These are phyloP conservation scores for Rhamphomyia laevipes DNA, from an alignment of 2,888 invertebrate species.

Conservation along the genomic window DNA sequence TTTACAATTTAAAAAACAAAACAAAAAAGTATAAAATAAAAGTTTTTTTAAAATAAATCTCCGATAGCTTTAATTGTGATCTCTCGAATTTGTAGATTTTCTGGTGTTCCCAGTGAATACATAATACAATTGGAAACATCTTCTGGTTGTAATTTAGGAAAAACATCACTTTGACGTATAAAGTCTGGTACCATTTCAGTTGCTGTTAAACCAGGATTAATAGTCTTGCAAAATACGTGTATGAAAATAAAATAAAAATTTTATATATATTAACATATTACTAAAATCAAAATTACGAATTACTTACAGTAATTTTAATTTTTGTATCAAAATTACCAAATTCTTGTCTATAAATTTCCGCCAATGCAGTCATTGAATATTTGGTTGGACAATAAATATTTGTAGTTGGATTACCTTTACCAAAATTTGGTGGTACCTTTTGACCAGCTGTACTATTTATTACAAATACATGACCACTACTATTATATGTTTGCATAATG, in stretches of 20 bases:
- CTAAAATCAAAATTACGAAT: background rate
- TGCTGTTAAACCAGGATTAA: constrained; percentile 20
- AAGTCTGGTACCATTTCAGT: background rate
- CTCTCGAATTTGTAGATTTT: constrained; percentile 6
- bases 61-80: background rate
- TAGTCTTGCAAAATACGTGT: background rate
- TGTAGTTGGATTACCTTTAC: constrained; percentile 11
- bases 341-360: constrained; percentile 30
- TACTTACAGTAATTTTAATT: constrained; percentile 28
- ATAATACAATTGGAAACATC: constrained; percentile 13
- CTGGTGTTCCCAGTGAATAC: constrained; percentile 11
- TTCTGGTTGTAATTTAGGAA: constrained; percentile 8
- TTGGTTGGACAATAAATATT: constrained; percentile 31
- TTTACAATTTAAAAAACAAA: no score
- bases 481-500: constrained; percentile 33
- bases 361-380: constrained; percentile 28
- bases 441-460: constrained; percentile 36
- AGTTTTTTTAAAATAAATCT: background rate
- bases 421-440: constrained; percentile 9
- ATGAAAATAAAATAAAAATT: background rate
- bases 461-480: constrained; percentile 38
- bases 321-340: constrained; percentile 22
- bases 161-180: no score
- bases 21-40: no score
- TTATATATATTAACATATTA: background rate